Evolutionary conservation across 1,140 invertebrate genomes (phyloP).

Genomic region (Halictus rubicundus): DNA sequence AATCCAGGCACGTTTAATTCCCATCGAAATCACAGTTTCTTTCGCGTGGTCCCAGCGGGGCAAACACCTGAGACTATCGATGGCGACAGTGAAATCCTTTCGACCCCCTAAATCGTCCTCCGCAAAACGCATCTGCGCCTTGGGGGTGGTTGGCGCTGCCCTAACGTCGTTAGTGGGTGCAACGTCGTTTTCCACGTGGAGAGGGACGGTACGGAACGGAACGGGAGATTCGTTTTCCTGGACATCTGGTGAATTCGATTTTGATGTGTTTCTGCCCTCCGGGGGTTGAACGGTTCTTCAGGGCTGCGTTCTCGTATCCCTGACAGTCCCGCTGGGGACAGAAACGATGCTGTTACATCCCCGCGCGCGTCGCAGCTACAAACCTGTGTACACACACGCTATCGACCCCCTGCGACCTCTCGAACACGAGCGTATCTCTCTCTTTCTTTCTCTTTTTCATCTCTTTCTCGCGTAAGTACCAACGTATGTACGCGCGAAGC

Average conservation of each 20-base stretch:
- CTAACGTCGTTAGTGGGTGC: constrained; percentile 70
- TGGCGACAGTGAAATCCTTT: constrained; percentile 42
- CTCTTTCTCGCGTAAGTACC: not conserved
- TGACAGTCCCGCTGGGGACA: constrained; percentile 54
- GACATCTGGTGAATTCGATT: constrained; percentile 81
- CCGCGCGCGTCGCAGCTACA: constrained; percentile 37
- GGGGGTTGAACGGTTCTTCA: constrained; percentile 62
- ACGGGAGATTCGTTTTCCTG: constrained; percentile 69
- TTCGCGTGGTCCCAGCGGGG: constrained; percentile 13
- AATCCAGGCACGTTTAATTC: not conserved
- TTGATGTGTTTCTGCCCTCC: constrained; percentile 78
- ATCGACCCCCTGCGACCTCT: constrained; percentile 26
- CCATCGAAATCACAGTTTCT: constrained; percentile 36
- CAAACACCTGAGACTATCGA: constrained; percentile 49
- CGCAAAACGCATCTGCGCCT: constrained; percentile 62
- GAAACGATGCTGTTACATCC: constrained; percentile 53
- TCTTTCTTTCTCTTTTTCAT: not conserved
- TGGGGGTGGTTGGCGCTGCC: constrained; percentile 28
- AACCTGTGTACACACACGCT: constrained; percentile 41
- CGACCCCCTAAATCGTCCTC: constrained; percentile 50
- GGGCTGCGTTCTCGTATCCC: constrained; percentile 43
- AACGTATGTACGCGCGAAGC: constrained; percentile 29
- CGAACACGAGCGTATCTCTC: constrained; percentile 36
- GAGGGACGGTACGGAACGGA: constrained; percentile 15
- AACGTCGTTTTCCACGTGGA: constrained; percentile 60